phyloP scores from a whole-genome alignment of 2,888 invertebrate genomes.

The Drosophila atripex region DNA sequence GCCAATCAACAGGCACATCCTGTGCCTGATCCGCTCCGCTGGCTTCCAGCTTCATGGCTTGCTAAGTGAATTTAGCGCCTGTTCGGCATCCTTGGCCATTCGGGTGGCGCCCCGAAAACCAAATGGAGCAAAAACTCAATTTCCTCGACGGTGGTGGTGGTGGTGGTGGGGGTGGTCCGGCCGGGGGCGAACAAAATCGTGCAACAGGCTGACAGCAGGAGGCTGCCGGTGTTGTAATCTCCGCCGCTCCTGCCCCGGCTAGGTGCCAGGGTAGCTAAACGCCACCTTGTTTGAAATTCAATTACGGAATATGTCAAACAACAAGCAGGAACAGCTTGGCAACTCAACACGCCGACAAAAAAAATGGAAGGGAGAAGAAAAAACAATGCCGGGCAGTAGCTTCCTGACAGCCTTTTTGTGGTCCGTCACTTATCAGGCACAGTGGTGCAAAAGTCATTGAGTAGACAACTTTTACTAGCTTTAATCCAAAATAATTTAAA shows the following conservation, averaged over 20 bases:
- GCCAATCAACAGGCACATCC: not conserved
- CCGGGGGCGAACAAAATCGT: slow-evolving; percentile 15
- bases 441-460: slow-evolving; percentile 10
- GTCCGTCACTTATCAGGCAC: slow-evolving; percentile 24
- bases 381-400: slow-evolving; percentile 7
- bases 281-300: slow-evolving; percentile 65
- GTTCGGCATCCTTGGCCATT: slow-evolving; percentile 5
- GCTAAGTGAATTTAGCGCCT: slow-evolving; percentile 47
- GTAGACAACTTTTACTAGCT: too few relatives aligned
- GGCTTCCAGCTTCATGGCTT: not conserved
- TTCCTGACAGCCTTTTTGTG: slow-evolving; percentile 24
- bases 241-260: slow-evolving; percentile 42
- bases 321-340: slow-evolving; percentile 20
- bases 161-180: slow-evolving; percentile 4
- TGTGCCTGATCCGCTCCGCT: slow-evolving; percentile 8
- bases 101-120: slow-evolving; percentile 8
- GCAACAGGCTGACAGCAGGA: slow-evolving; percentile 30
- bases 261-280: slow-evolving; percentile 2
- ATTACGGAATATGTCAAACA: slow-evolving; percentile 79
- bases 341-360: slow-evolving; percentile 12
- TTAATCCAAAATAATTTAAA: too few relatives aligned
- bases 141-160: slow-evolving; percentile 45
- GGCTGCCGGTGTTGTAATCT: slow-evolving; percentile 44
- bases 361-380: not conserved
- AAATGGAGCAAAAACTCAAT: slow-evolving; percentile 55